A percentile compares a stretch with the other conserved stretches of the same genome.
Conservation (phyloP, 2,797 vertebrate genomes). For the Sebastes diploproa region DNA sequence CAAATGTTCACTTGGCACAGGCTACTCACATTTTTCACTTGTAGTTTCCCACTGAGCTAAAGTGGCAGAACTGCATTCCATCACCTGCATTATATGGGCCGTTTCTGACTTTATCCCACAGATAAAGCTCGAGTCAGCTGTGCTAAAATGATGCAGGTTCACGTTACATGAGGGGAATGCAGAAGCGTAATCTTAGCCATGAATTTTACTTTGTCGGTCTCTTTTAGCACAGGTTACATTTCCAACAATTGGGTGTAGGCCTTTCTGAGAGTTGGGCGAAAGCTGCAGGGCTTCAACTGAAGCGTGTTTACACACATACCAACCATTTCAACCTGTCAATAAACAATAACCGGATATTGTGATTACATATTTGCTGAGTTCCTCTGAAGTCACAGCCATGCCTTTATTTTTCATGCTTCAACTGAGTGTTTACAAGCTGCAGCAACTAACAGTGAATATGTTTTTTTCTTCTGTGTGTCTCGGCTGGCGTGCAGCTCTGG, state of each 20-base stretch:
- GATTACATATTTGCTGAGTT: not conserved
- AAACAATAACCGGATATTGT: not conserved
- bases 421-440: not conserved
- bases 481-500: slow-evolving; percentile 78
- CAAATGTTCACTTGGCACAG: slow-evolving; percentile 36
- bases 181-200: not conserved
- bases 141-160: not conserved
- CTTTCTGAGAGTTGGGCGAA: not conserved
- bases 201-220: not conserved
- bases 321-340: not conserved
- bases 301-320: slow-evolving; percentile 8
- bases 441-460: not conserved
- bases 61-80: slow-evolving; percentile 76
- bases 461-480: not conserved
- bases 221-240: not conserved
- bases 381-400: not conserved
- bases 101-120: slow-evolving; percentile 39
- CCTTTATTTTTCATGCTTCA: not conserved
- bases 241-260: not conserved
- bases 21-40: slow-evolving; percentile 12
- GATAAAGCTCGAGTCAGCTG: not conserved
- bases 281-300: not conserved
- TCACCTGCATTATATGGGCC: not conserved
- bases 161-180: not conserved
- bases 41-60: slow-evolving; percentile 34